Evolutionary conservation across 2,888 invertebrate species (phyloP).

Genomic region (Boloria euphrosyne): DNA sequence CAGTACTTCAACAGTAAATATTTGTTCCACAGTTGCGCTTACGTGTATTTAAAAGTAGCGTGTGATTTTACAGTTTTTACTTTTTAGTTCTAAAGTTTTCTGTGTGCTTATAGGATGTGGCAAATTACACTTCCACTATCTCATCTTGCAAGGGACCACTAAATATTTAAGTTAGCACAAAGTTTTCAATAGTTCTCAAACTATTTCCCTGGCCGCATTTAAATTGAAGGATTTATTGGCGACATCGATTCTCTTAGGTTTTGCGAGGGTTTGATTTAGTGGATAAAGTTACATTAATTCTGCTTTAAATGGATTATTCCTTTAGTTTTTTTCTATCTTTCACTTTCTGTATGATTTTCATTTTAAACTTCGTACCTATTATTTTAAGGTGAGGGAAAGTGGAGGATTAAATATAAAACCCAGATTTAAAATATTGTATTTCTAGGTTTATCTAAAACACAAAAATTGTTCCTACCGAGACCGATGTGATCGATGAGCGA

Average conservation of each 20-base stretch:
- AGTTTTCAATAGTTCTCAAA: conserved; percentile 35
- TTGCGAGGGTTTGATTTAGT: conserved; percentile 36
- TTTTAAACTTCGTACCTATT: no score
- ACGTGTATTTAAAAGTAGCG: background rate
- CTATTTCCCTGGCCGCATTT: conserved; percentile 31
- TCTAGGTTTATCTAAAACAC: no score
- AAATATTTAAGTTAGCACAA: conserved; percentile 26
- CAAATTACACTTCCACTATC: conserved; percentile 15
- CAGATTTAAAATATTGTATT: background rate
- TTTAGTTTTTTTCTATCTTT: conserved; percentile 4
- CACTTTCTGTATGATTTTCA: no score
- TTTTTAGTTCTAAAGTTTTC: background rate
- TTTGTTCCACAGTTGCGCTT: no score
- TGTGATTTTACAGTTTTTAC: background rate
- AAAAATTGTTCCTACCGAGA: no score
- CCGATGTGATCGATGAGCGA: no score
- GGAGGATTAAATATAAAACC: no score
- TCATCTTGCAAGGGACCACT: conserved; percentile 27
- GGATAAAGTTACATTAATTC: conserved; percentile 25
- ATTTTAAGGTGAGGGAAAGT: no score
- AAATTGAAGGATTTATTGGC: conserved; percentile 35
- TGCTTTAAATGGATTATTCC: conserved; percentile 11
- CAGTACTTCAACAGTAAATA: background rate
- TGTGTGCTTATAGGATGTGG: conserved; percentile 11
- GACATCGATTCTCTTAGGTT: conserved; percentile 35